Conservation (phyloP, 2,888 invertebrate species). For the Xylota segnis region DNA sequence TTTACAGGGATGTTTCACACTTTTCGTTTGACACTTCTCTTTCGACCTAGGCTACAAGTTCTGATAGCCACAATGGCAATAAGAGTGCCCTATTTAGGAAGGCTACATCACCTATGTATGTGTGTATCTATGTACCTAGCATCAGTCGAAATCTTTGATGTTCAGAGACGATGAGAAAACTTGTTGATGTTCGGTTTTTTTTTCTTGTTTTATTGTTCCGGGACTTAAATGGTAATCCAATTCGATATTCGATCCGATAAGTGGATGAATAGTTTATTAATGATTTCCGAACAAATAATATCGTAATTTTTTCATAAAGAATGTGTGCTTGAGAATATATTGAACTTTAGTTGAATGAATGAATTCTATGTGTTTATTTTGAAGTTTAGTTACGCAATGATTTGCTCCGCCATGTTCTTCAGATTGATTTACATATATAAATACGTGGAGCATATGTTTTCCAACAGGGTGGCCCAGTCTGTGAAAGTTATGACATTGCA, state of each 20-base stretch:
- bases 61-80: too few relatives aligned
- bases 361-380: slow-evolving; percentile 15
- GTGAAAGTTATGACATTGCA: background rate
- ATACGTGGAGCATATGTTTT: background rate
- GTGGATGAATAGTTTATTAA: slow-evolving; percentile 33
- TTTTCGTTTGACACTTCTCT: background rate
- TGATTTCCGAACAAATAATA: slow-evolving; percentile 34
- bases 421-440: slow-evolving; percentile 14
- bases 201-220: slow-evolving; percentile 1
- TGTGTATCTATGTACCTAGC: background rate
- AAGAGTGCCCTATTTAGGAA: background rate
- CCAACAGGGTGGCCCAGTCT: background rate
- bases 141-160: background rate
- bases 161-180: slow-evolving; percentile 1
- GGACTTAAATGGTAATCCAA: slow-evolving; percentile 23
- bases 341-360: slow-evolving; percentile 51
- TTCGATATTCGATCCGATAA: slow-evolving; percentile 35
- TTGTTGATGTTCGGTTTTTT: slow-evolving; percentile 8
- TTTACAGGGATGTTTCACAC: background rate
- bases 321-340: slow-evolving; percentile 48
- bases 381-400: slow-evolving; percentile 24
- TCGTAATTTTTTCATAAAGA: slow-evolving; percentile 26
- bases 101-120: background rate
- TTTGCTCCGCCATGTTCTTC: slow-evolving; percentile 4
- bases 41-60: background rate